Percentiles rank a stretch among this genome's conserved stretches.
These are phyloP conservation scores for Mamestra configurata DNA, from an alignment of 1,140 invertebrate species.

Conservation along the genomic window DNA sequence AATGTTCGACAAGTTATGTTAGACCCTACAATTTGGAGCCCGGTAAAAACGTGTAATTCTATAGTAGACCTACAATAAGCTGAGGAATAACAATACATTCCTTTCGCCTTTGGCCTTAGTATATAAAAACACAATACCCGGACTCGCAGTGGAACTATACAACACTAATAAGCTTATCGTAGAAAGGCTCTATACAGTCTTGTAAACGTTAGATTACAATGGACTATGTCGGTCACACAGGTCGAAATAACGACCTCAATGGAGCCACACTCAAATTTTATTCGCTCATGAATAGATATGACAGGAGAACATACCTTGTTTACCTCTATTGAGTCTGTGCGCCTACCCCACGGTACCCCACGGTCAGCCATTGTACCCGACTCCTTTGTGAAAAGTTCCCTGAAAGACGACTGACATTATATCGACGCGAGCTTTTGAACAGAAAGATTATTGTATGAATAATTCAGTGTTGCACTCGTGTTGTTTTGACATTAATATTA, in stretches of 20 bases:
- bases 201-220: neutral
- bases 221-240: neutral
- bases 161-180: conserved; percentile 13
- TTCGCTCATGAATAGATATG: conserved; percentile 21
- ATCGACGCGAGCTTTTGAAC: conserved; percentile 3
- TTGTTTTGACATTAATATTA: neutral
- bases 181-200: neutral
- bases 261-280: neutral
- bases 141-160: neutral
- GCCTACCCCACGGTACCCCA: neutral
- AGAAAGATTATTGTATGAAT: conserved; percentile 9
- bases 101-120: neutral
- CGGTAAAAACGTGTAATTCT: neutral
- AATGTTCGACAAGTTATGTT: neutral
- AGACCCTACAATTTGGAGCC: neutral
- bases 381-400: conserved; percentile 2
- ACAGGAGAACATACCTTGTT: neutral
- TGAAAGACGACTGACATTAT: neutral
- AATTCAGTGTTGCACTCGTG: neutral
- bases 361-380: neutral
- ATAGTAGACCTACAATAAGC: neutral
- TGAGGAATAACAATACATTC: neutral
- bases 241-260: neutral
- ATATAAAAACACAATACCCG: neutral
- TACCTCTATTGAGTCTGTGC: neutral